phyloP scores from a whole-genome alignment of 2,113 vertebrate species.

The Zapus hudsonius region DNA sequence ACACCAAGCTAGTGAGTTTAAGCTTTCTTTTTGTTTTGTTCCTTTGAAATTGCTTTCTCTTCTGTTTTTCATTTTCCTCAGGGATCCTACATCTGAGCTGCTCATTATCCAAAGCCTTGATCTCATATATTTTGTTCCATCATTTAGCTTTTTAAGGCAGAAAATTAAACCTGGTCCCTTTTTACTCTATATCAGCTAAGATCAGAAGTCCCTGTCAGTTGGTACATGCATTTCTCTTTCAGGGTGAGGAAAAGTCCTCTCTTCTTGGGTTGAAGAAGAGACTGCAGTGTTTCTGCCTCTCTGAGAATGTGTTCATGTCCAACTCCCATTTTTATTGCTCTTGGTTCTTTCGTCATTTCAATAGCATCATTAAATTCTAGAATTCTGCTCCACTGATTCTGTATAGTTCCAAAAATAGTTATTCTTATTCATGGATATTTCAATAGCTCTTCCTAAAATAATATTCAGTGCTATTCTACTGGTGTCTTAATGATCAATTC shows the following conservation, averaged over 20 bases:
- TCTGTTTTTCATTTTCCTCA: background rate
- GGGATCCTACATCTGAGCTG: background rate
- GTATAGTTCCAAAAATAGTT: conserved; percentile 31
- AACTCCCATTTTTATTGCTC: background rate
- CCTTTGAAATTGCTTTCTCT: background rate
- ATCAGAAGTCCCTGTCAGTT: conserved; percentile 36
- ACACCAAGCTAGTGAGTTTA: background rate
- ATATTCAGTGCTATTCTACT: conserved; percentile 14
- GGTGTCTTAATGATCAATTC: conserved; percentile 19
- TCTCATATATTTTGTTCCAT: background rate
- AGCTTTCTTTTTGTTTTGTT: background rate
- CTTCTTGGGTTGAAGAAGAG: background rate
- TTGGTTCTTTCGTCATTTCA: conserved; percentile 46
- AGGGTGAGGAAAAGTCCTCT: background rate
- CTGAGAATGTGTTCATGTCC: background rate
- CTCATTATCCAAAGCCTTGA: background rate
- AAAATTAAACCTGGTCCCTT: background rate
- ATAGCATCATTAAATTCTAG: conserved; percentile 18
- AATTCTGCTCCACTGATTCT: conserved; percentile 37
- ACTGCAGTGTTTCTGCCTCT: background rate
- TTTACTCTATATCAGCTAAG: background rate
- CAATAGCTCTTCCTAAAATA: conserved; percentile 48
- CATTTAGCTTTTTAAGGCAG: background rate
- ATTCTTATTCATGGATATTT: conserved; percentile 51
- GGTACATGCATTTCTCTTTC: background rate